These are phyloP conservation scores for Arremon aurantiirostris DNA, from an alignment of 2,797 vertebrate species.

Conservation along the genomic window DNA sequence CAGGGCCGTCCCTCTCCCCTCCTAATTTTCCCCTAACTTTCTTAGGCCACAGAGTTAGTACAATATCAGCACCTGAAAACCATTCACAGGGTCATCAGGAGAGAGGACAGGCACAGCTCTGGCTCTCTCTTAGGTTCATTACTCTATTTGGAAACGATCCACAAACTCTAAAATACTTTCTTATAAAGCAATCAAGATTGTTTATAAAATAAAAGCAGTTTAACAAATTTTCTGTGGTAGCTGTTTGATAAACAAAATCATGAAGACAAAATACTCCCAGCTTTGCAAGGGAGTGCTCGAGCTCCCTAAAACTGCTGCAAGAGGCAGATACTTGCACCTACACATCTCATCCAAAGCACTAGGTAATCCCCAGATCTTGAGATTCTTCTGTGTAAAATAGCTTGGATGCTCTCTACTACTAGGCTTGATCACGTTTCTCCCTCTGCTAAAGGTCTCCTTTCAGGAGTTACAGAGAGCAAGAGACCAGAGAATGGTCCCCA, in stretches of 20 bases:
- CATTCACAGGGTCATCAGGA: not conserved
- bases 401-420: not conserved
- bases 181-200: not conserved
- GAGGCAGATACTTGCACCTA: not conserved
- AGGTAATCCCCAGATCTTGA: not conserved
- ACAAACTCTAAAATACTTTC: not conserved
- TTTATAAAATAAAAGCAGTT: not conserved
- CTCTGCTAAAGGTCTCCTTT: not conserved
- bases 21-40: not conserved
- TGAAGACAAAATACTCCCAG: not conserved
- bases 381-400: not conserved
- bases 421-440: not conserved
- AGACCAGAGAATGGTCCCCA: not conserved
- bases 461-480: not conserved
- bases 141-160: not conserved
- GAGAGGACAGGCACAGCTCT: not conserved
- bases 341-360: not conserved
- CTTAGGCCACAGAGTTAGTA: not conserved
- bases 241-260: not conserved
- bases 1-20: not conserved
- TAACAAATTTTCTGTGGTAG: not conserved
- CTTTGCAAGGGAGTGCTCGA: not conserved
- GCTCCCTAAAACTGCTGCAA: not conserved
- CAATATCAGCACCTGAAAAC: not conserved
- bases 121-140: fast-evolving